phyloP scores from a whole-genome alignment of 2,888 invertebrate species.

The Caenorhabditis uteleia region DNA sequence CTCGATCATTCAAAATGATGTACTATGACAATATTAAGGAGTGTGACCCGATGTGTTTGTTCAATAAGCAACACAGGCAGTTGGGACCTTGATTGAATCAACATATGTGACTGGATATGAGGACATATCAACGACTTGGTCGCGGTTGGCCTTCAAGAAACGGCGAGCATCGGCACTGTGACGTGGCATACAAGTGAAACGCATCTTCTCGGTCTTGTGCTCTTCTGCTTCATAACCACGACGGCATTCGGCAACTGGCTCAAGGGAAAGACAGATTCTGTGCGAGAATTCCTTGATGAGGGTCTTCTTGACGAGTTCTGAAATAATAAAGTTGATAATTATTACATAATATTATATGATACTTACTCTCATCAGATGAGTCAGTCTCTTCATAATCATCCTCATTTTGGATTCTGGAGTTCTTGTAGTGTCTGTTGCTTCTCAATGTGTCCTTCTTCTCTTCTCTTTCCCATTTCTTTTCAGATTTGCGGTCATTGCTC shows the following conservation, averaged over 20 bases:
- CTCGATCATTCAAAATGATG: no score
- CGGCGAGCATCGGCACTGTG: slow-evolving; percentile 44
- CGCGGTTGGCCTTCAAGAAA: slow-evolving; percentile 27
- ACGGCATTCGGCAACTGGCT: slow-evolving; percentile 57
- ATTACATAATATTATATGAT: no score
- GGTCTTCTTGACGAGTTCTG: slow-evolving; percentile 54
- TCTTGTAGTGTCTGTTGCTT: no score
- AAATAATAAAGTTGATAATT: no score
- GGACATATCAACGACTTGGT: slow-evolving; percentile 19
- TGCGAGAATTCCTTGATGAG: slow-evolving; percentile 55
- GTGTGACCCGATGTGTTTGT: no score
- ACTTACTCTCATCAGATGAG: no score
- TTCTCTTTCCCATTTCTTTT: slow-evolving; percentile 24
- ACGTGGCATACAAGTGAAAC: slow-evolving; percentile 55
- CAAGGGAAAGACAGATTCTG: slow-evolving; percentile 62
- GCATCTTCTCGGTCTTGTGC: slow-evolving; percentile 29
- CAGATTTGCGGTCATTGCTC: slow-evolving; percentile 17
- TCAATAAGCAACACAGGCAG: slow-evolving; percentile 36
- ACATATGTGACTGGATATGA: slow-evolving; percentile 33
- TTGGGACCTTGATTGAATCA: slow-evolving; percentile 36
- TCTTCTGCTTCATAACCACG: slow-evolving; percentile 14
- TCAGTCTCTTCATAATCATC: no score
- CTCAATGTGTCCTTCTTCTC: slow-evolving; percentile 6
- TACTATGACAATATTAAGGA: no score
- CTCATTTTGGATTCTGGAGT: no score